These are phyloP conservation scores for Ophion ventricosus DNA, from an alignment of 2,888 invertebrate species.

Conservation along the genomic window DNA sequence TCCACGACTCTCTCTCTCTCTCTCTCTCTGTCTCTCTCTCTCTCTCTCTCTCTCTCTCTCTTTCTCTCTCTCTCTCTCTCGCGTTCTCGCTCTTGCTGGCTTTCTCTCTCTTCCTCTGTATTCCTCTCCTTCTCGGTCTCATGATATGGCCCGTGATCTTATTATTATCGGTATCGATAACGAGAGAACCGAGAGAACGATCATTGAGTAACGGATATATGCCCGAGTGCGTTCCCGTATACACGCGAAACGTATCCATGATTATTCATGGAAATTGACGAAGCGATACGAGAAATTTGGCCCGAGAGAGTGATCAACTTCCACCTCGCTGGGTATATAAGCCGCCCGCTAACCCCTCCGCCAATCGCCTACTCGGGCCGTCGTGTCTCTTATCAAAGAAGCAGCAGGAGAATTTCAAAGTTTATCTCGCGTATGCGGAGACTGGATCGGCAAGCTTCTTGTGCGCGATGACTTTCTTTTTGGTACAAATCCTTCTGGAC, in stretches of 20 bases:
- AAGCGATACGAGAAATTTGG: background rate
- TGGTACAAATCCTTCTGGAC: too few relatives aligned
- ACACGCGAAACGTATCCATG: constrained; percentile 4
- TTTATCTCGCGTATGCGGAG: too few relatives aligned
- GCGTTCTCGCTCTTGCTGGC: background rate
- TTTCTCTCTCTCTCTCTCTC: too few relatives aligned
- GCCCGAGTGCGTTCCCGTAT: background rate
- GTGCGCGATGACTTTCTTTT: too few relatives aligned
- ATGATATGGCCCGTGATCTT: background rate
- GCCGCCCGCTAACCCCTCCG: too few relatives aligned
- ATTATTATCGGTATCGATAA: background rate
- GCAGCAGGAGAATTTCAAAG: too few relatives aligned
- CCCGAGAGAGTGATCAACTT: background rate
- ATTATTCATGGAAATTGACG: constrained; percentile 18
- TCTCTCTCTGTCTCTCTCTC: constrained; percentile 21
- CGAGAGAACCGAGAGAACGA: background rate
- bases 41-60: constrained; percentile 25
- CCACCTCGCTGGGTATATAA: too few relatives aligned
- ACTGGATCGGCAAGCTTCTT: too few relatives aligned
- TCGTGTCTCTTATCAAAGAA: too few relatives aligned
- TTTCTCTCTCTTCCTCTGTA: constrained; percentile 19
- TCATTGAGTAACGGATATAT: constrained; percentile 4
- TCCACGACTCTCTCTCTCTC: background rate
- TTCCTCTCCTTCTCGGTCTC: constrained; percentile 25
- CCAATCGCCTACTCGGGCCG: too few relatives aligned